These are phyloP conservation scores for Erebia ligea DNA, from an alignment of 2,888 invertebrate species.

Conservation along the genomic window DNA sequence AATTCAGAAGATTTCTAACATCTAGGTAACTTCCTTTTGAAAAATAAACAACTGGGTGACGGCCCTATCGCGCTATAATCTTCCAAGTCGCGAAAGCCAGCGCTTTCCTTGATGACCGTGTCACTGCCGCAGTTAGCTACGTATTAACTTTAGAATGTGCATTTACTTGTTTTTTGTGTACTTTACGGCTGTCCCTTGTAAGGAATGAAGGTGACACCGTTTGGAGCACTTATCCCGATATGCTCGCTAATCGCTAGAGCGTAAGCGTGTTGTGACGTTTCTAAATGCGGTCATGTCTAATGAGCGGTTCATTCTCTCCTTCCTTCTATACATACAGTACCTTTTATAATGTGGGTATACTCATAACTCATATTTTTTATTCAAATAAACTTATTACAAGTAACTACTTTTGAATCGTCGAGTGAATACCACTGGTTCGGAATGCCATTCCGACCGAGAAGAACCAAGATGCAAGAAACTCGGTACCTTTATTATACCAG, in stretches of 20 bases:
- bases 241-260: not conserved
- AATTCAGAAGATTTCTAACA: too few species aligned
- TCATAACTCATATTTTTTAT: too few species aligned
- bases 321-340: too few species aligned
- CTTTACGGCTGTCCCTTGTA: slow-evolving; percentile 35
- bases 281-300: not conserved
- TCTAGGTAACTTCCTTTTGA: not conserved
- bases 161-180: slow-evolving; percentile 32
- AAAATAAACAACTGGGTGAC: not conserved
- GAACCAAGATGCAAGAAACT: too few species aligned
- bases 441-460: too few species aligned
- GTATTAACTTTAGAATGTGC: slow-evolving; percentile 30
- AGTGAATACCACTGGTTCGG: too few species aligned
- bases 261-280: not conserved
- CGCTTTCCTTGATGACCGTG: slow-evolving; percentile 50
- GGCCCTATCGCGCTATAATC: slow-evolving; percentile 19
- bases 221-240: slow-evolving; percentile 23
- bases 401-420: too few species aligned
- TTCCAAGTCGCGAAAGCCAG: slow-evolving; percentile 51
- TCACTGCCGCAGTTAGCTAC: slow-evolving; percentile 36
- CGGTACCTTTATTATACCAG: too few species aligned
- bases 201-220: slow-evolving; percentile 37
- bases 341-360: too few species aligned
- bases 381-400: too few species aligned
- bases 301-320: too few species aligned